Percentiles rank a stretch among this genome's conserved stretches.
phyloP scores from a whole-genome alignment of 1,140 invertebrate genomes.

The Metopolophium dirhodum region DNA sequence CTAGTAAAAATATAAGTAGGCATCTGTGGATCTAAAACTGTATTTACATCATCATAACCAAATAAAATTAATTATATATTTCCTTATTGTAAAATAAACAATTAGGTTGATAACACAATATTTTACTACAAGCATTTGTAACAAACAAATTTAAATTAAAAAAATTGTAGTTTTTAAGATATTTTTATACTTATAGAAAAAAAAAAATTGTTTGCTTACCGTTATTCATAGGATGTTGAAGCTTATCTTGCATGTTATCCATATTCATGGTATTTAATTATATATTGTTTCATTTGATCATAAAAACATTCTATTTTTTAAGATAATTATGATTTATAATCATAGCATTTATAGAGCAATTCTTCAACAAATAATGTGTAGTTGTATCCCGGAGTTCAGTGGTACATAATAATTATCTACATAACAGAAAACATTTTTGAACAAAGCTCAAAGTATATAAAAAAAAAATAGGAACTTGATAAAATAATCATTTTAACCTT shows the following conservation, averaged over 20 bases:
- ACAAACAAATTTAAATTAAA: neutral
- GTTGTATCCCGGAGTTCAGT: neutral
- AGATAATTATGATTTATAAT: neutral
- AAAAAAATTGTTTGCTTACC: neutral
- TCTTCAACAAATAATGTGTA: neutral
- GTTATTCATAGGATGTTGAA: constrained; percentile 40
- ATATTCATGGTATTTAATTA: constrained; percentile 33
- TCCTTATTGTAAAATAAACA: neutral
- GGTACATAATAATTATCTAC: neutral
- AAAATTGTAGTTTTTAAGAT: too few relatives aligned
- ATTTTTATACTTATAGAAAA: too few relatives aligned
- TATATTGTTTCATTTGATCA: constrained; percentile 37
- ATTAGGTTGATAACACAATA: neutral
- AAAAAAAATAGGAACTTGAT: neutral
- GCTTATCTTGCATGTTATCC: constrained; percentile 26
- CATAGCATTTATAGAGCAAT: neutral
- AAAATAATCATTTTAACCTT: neutral
- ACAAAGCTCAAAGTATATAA: neutral
- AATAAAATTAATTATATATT: neutral
- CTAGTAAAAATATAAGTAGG: too few relatives aligned
- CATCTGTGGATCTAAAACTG: too few relatives aligned
- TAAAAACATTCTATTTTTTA: constrained; percentile 18
- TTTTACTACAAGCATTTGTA: neutral
- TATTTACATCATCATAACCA: neutral
- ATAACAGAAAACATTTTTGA: neutral